These are phyloP conservation scores for Brachyalestes nurse DNA, from an alignment of 2,797 vertebrate genomes.

Conservation along the genomic window DNA sequence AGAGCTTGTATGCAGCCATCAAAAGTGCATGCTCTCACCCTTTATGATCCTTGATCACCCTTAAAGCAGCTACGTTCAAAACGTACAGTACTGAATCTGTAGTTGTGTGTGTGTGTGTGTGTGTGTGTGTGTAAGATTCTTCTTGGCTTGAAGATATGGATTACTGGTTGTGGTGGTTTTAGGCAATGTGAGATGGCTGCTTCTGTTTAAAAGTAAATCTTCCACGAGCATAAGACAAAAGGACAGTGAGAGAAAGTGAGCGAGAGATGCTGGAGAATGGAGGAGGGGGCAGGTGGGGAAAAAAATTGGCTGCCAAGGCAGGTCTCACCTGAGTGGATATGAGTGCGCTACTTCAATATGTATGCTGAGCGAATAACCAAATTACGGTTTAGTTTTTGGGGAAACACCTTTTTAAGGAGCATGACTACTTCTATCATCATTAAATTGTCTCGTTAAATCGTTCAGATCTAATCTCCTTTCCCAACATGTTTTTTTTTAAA, in stretches of 20 bases:
- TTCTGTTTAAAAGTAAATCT: slow-evolving; percentile 31
- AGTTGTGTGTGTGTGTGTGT: slow-evolving; percentile 2
- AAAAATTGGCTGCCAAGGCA: slow-evolving; percentile 30
- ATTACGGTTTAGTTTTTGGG: neutral
- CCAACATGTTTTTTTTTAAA: slow-evolving; percentile 6
- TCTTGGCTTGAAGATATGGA: slow-evolving; percentile 33
- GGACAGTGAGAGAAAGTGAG: slow-evolving; percentile 26
- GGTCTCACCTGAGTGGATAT: slow-evolving; percentile 44
- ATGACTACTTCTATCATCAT: slow-evolving; percentile 18
- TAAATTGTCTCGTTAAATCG: slow-evolving; percentile 6
- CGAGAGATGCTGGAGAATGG: slow-evolving; percentile 33
- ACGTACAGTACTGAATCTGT: slow-evolving; percentile 22
- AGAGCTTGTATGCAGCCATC: neutral
- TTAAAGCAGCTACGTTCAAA: slow-evolving; percentile 15
- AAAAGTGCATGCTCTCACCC: slow-evolving; percentile 6
- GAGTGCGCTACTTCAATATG: slow-evolving; percentile 11
- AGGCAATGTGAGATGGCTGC: slow-evolving; percentile 50
- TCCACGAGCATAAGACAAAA: slow-evolving; percentile 29
- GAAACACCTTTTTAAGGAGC: slow-evolving; percentile 15
- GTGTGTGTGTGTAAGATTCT: slow-evolving; percentile 6
- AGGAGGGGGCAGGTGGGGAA: slow-evolving; percentile 20
- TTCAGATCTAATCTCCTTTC: slow-evolving; percentile 8
- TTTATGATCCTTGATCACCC: slow-evolving; percentile 4
- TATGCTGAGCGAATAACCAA: slow-evolving; percentile 9
- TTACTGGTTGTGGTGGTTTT: slow-evolving; percentile 28